Base-by-base conservation (phyloP, 2,797 vertebrate species). In the Poeciliopsis infans region DNA sequence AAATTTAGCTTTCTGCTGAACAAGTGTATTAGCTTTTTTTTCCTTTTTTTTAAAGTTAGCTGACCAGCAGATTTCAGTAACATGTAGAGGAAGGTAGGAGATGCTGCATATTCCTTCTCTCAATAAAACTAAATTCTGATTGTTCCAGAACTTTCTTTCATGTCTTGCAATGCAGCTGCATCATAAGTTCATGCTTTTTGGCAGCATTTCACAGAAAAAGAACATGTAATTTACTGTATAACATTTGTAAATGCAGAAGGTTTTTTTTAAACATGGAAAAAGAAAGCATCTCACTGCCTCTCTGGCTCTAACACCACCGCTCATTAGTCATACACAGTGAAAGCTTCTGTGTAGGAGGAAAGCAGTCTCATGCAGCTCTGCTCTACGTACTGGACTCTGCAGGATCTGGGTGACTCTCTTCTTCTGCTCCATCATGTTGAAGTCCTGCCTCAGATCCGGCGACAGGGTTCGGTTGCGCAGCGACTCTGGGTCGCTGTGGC, bases 361-460 rank as follows among this genome's bases (percentile, higher is more conserved):
- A 74, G 83, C 73, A 74, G 73, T 16, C 18, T 39, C 20, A 75
- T 1, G 3, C 51, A 78, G 83, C 79, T 70, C 82, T n/a, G 0
- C 78, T 87, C 75, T 92, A 93, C 91, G 25, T 94, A 99, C 98
- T 69, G 98, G 98, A 93, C 98, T 99, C 92, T 97, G 97, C 66
- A 99, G 95, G 89, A 99, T 98, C 92, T 98, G 97, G 85, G 97
- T 98, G 87, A 99, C 98, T 82, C 98, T 95, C 91, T 98, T 99
- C 94, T 97, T 98, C 90, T 99, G 97, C 91, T 97, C 98, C 98
- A 99, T 99, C 97, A 99, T 98, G 70, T 96, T 99, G 95, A 98
- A 98, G 92, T 99, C 98, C 94, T 98, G 97, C 77, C 96, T 96
- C 84, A 99, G 94, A 90, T 99, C 98, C 2, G 98, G 97, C 72